Evolutionary conservation across 2,113 vertebrate genomes (phyloP).

Genomic region (Garra rufa): DNA sequence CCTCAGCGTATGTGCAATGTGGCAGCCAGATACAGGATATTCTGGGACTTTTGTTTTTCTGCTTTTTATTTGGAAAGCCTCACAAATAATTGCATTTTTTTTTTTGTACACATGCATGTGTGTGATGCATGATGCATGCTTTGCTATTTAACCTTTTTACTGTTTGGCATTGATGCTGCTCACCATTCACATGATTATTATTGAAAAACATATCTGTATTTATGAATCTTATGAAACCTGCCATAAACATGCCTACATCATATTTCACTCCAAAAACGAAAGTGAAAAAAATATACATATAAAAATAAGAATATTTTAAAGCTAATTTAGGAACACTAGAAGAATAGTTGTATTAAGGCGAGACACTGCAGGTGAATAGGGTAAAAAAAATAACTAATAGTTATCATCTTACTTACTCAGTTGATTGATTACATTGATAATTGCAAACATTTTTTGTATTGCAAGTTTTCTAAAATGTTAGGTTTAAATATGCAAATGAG

Average conservation of each 20-base stretch:
- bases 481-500: no score
- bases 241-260: neutral
- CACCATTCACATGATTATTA: neutral
- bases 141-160: neutral
- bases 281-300: no score
- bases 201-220: neutral
- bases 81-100: neutral
- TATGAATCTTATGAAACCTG: neutral
- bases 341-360: no score
- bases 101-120: neutral
- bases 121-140: neutral
- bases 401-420: no score
- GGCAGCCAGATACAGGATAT: constrained; percentile 40
- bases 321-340: no score
- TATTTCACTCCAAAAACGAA: neutral
- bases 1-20: constrained; percentile 47
- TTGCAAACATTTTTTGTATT: no score
- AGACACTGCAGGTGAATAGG: no score
- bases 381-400: no score
- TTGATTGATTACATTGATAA: no score
- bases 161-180: neutral
- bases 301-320: no score
- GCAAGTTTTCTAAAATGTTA: no score
- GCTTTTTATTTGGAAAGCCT: neutral
- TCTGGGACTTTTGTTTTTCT: neutral